Evolutionary conservation across 2,888 invertebrate species (phyloP).

Genomic region (Erebia epiphron): DNA sequence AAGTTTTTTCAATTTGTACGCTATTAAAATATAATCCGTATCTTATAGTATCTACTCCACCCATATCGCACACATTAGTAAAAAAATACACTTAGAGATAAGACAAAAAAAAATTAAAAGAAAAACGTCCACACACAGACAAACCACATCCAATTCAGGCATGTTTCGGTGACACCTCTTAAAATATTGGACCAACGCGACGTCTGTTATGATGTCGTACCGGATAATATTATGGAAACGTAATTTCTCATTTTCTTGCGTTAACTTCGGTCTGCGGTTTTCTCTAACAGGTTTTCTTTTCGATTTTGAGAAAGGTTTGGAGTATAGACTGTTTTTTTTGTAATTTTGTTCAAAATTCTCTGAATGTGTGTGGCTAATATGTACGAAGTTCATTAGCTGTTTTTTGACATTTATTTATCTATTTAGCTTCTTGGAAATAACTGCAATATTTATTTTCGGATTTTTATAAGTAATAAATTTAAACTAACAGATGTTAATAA

Average conservation of each 20-base stretch:
- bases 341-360: conserved; percentile 25
- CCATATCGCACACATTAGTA: too few relatives aligned
- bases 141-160: too few relatives aligned
- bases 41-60: too few relatives aligned
- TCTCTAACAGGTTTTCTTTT: conserved; percentile 31
- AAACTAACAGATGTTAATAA: background rate
- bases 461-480: background rate
- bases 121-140: too few relatives aligned
- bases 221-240: conserved; percentile 3
- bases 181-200: background rate
- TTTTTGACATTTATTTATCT: conserved; percentile 29
- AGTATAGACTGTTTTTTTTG: conserved; percentile 14
- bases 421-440: conserved; percentile 38
- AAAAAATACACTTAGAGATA: too few relatives aligned
- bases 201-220: background rate
- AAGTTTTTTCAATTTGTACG: too few relatives aligned
- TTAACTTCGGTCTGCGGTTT: conserved; percentile 34
- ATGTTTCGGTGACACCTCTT: too few relatives aligned
- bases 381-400: conserved; percentile 16
- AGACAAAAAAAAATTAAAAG: too few relatives aligned
- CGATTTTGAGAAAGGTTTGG: conserved; percentile 34
- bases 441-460: conserved; percentile 24
- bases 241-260: conserved; percentile 32
- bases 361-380: conserved; percentile 34
- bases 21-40: too few relatives aligned